Base-by-base conservation (phyloP, 2,888 invertebrate species). In the Microlaimidae sp. region DNA sequence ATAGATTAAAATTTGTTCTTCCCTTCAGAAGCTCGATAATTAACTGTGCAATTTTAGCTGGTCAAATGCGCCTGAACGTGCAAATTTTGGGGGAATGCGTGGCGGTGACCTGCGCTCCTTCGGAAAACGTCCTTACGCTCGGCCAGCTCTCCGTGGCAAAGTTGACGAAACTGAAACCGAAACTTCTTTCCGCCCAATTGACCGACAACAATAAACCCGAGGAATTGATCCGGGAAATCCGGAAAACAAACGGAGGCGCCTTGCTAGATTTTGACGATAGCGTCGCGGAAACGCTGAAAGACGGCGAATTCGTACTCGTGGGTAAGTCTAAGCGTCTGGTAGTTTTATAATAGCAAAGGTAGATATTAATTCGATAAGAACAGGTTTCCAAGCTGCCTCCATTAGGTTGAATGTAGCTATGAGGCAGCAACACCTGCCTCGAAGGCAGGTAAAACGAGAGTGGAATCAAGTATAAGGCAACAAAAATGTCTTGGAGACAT, bases 281-380 rank as follows among this genome's bases (percentile, higher is more conserved):
- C 17, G 72, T 79, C 43, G 66, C 66, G 45, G 75, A 76, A 52
- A 76, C 78, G 5, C 67, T 79, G 23, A 77, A 78, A 59, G 78
- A 79, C 62, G 76, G 78, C 61, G 79, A 79, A 60, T 79, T 77
- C 64, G 75, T 79, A 13, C 75, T 77, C 21, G 74, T 78, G 28
- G 77, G 78, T 78, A 67, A 70, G 74, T 59, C 17, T 3, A 43
- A 7, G 13, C 43, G 17, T 32, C 17, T n/a, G n/a, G n/a, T n/a
- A n/a, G n/a, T n/a, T n/a, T n/a, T n/a, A n/a, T n/a, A n/a, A n/a
- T n/a, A n/a, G n/a, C n/a, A n/a, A n/a, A n/a, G n/a, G n/a, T n/a
- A n/a, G n/a, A n/a, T n/a, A n/a, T n/a, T n/a, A n/a, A n/a, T n/a
- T n/a, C n/a, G n/a, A n/a, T n/a, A n/a, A n/a, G n/a, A n/a, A n/a